Evolutionary conservation across 64 coral and sea anemone species (phyloP), one percentile per base, ranked within the genome.

Genomic region (Acropora yongei): DNA sequence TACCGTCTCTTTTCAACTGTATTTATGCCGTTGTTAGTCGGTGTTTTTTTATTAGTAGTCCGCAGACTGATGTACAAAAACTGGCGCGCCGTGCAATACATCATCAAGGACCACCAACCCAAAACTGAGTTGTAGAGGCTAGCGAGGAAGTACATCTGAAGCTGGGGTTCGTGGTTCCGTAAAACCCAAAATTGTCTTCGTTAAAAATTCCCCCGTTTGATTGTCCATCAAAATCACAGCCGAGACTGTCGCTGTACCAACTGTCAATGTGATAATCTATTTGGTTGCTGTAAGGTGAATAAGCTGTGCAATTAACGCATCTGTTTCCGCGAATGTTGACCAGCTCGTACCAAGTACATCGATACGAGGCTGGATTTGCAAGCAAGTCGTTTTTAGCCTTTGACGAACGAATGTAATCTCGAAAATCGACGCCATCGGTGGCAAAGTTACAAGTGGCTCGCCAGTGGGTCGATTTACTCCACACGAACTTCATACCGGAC

Each of bases 361-460:
- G 76, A 16, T 49, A 5, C 10, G 10, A 55, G 10, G 5, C 45
- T 49, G 76, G 76, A 6, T 5, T 16, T 6, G 44, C 76, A 48
- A 78, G 18, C 45, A 49, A 18, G 17, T 49, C 80, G 50, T 75
- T 75, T 75, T 75, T 5, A 41, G 73, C 73, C 4, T 44, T 44
- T 44, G 72, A 75, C 72, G 57, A 12, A 41, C 49, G 77, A n/a
- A 53, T n/a, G 75, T 88, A 88, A 65, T 78, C 74, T 43, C 53
- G 49, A 2, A 77, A 77, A 20, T 88, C 87, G 9, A 88, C 61
- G 17, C 87, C 74, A 41, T 60, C 42, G 0, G 74, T 88, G 1
- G 6, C 17, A 40, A 65, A 88, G 41, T 78, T 88, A 61, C 87
- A 88, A 57, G 87, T 77, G 0, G 74, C 87, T 61, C 87, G 55